phyloP scores from a whole-genome alignment of 2,888 invertebrate genomes.

The Iphiclides podalirius region DNA sequence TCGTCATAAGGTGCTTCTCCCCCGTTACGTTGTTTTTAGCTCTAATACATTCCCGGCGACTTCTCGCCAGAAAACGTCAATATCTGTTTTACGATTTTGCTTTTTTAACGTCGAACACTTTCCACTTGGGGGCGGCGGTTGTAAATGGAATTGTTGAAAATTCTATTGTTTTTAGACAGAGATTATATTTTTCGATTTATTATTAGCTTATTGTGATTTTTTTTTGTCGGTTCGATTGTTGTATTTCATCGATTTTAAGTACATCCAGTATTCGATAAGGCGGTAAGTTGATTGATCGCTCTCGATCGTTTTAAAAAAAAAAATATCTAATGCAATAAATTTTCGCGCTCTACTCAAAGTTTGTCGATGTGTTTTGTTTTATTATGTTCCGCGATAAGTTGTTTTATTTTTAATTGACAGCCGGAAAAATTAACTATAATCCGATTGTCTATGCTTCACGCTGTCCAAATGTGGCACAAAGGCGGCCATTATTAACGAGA shows the following conservation, averaged over 20 bases:
- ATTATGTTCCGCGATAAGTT: too few relatives aligned
- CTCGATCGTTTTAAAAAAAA: too few relatives aligned
- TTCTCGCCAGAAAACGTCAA: neutral
- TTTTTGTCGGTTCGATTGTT: slow-evolving; percentile 60
- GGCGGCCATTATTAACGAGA: neutral
- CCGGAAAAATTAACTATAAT: too few relatives aligned
- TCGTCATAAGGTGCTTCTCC: slow-evolving; percentile 49
- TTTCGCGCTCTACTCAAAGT: neutral
- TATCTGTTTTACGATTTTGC: neutral
- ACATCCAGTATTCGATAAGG: slow-evolving; percentile 40
- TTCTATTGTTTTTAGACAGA: slow-evolving; percentile 65
- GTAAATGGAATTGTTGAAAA: slow-evolving; percentile 68
- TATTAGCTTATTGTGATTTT: slow-evolving; percentile 58
- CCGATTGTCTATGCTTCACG: too few relatives aligned
- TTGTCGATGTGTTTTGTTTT: too few relatives aligned
- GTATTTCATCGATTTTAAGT: slow-evolving; percentile 49
- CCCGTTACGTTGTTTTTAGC: slow-evolving; percentile 41
- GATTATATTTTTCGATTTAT: slow-evolving; percentile 76
- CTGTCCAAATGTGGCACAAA: neutral
- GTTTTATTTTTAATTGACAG: too few relatives aligned
- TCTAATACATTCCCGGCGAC: slow-evolving; percentile 63
- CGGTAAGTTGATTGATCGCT: slow-evolving; percentile 16
- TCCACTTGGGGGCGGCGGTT: slow-evolving; percentile 35
- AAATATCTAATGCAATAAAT: slow-evolving; percentile 26
- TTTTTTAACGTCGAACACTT: neutral